Evolutionary conservation across 2,888 invertebrate genomes (phyloP).

Genomic region (Acrobasis repandana): DNA sequence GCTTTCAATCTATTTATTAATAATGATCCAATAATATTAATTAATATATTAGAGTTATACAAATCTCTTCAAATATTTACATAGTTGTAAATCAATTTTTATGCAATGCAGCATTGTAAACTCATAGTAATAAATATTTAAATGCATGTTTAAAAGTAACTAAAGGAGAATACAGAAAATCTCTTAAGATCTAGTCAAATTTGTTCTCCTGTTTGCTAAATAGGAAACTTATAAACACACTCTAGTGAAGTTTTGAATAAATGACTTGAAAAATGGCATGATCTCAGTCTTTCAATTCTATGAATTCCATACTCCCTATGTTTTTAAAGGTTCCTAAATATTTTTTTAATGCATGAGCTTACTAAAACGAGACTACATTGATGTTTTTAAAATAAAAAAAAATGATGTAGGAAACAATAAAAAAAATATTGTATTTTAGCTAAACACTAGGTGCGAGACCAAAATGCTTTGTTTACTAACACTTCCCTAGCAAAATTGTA

Average conservation of each 20-base stretch:
- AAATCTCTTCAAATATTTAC: constrained; percentile 50
- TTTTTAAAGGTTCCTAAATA: neutral
- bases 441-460: too few species aligned
- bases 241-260: constrained; percentile 60
- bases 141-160: constrained; percentile 2
- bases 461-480: too few species aligned
- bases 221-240: neutral
- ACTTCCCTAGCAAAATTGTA: too few species aligned
- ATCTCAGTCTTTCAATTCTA: constrained; percentile 74
- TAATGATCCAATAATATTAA: constrained; percentile 25
- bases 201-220: constrained; percentile 1
- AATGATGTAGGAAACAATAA: too few species aligned
- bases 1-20: constrained; percentile 37
- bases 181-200: constrained; percentile 14
- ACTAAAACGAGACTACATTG: too few species aligned
- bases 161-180: constrained; percentile 19
- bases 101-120: constrained; percentile 45
- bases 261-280: constrained; percentile 65
- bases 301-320: neutral
- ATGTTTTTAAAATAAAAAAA: too few species aligned
- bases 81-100: constrained; percentile 51
- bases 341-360: neutral
- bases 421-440: too few species aligned
- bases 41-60: constrained; percentile 33
- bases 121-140: constrained; percentile 14